Percentiles rank a stretch among this genome's conserved stretches.
These are phyloP conservation scores for Ophion ellenae DNA, from an alignment of 2,888 invertebrate species.

Conservation along the genomic window DNA sequence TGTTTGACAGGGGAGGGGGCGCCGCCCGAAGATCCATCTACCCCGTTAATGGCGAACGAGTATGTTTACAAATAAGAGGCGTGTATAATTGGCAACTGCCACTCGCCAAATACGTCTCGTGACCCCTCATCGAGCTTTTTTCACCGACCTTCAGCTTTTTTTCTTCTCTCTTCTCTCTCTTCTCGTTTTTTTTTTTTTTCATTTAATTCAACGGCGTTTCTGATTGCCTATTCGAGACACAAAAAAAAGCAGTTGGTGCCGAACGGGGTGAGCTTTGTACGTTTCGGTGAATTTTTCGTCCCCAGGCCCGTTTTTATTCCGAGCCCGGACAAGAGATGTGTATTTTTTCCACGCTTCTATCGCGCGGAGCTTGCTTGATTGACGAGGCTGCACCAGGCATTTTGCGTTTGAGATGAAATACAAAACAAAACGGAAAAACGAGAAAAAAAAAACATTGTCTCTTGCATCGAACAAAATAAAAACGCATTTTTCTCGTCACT, in stretches of 20 bases:
- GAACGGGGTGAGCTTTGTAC: constrained; percentile 11
- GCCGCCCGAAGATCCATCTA: constrained; percentile 20
- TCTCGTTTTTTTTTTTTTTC: not conserved
- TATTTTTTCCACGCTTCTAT: not conserved
- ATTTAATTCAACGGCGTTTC: not conserved
- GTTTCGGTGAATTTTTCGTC: not conserved
- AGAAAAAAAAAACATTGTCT: not conserved
- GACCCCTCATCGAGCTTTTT: not conserved
- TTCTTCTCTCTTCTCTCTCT: not conserved
- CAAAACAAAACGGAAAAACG: not conserved
- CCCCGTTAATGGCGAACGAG: constrained; percentile 66
- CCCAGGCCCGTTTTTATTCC: constrained; percentile 20
- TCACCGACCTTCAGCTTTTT: not conserved
- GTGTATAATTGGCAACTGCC: constrained; percentile 61
- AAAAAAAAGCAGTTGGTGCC: not conserved
- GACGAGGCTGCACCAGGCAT: not conserved
- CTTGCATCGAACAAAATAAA: not conserved
- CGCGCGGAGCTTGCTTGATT: constrained; percentile 15
- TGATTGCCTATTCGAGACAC: constrained; percentile 19
- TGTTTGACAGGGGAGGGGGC: not conserved
- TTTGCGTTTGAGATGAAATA: not conserved
- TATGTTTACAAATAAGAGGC: constrained; percentile 66
- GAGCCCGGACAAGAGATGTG: constrained; percentile 4
- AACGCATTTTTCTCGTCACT: constrained; percentile 34
- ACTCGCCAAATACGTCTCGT: not conserved